Evolutionary conservation across 2,113 vertebrate species (phyloP).

Genomic region (Marmota flaviventris): DNA sequence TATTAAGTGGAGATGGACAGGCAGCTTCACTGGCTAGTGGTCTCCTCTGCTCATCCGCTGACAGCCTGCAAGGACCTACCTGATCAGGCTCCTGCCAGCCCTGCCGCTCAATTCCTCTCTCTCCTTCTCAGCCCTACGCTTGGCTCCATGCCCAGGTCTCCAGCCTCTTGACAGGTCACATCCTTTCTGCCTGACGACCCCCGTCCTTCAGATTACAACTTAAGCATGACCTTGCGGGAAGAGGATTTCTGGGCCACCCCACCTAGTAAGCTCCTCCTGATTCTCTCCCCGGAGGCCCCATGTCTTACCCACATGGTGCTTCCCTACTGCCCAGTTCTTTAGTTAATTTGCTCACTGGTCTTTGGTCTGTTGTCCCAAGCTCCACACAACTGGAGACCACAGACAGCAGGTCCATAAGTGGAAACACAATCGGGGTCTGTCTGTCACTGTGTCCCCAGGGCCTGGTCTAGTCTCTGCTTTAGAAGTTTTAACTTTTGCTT

Average conservation of each 20-base stretch:
- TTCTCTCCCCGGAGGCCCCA: background rate
- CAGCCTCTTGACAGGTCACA: background rate
- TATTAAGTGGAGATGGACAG: background rate
- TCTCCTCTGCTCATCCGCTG: fast-evolving
- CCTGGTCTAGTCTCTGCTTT: background rate
- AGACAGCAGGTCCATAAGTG: background rate
- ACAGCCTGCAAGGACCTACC: too few species aligned
- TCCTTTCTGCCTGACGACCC: background rate
- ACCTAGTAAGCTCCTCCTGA: too few species aligned
- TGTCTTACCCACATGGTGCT: background rate
- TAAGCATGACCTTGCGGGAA: background rate
- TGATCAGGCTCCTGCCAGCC: background rate
- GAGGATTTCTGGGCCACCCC: background rate
- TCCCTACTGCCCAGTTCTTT: background rate
- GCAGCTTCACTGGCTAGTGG: background rate
- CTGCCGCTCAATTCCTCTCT: background rate
- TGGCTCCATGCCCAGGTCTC: fast-evolving
- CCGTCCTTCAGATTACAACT: background rate
- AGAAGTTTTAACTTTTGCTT: background rate
- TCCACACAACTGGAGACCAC: background rate
- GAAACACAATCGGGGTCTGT: background rate
- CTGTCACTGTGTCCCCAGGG: background rate
- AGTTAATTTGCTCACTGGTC: background rate
- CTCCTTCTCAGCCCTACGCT: background rate
- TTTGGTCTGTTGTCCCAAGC: background rate